Base-by-base conservation (phyloP, 2,888 invertebrate genomes). In the Dichetophora obliterata region DNA sequence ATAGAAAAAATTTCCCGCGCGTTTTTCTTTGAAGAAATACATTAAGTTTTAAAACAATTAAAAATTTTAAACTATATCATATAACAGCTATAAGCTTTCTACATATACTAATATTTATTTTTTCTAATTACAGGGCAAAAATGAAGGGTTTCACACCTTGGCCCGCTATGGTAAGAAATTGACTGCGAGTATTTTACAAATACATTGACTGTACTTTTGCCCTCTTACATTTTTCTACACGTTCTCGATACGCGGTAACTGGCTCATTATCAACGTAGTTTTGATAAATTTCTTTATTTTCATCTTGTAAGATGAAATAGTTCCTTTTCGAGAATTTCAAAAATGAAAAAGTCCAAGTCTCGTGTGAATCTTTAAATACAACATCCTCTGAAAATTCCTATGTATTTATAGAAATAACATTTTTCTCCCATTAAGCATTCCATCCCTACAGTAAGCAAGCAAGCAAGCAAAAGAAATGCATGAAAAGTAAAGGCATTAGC, bases 111-210 rank as follows among this genome's bases (percentile, higher is more conserved):
- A 37, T 73, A 22, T 16, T 19, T 68, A 27, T 16, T 70, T 73
- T 69, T 73, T 65, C 19, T 11, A 85, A 83, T 92, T 93, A 83
- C 92, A 98, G 98, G 98, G 97, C 98, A 77, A 98, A 97, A 93
- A 97, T 98, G 97, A 98, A 97, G 92, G 96, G 97, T 84, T 98
- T 96, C 91, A 95, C 96, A 83, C 96, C 97, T 81, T 98, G 98
- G 98, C 98, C 98, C 81, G 97, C 96, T 90, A 95, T 96, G 93
- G 97, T 98, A 93, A 95, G 95, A 93, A 88, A 63, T 63, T 54
- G 43, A 89, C 57, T 14, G 65, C 31, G 52, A 22, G 16, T 37
- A 31, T 16, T 22, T 19, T 37, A 16, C 22, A 24, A 54, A 57
- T 71, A 57, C 52, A 50, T 76, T 69, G 65, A 78, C 77, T 79